phyloP scores from a whole-genome alignment of 2,888 invertebrate species.

The Drosophila austrosaltans region DNA sequence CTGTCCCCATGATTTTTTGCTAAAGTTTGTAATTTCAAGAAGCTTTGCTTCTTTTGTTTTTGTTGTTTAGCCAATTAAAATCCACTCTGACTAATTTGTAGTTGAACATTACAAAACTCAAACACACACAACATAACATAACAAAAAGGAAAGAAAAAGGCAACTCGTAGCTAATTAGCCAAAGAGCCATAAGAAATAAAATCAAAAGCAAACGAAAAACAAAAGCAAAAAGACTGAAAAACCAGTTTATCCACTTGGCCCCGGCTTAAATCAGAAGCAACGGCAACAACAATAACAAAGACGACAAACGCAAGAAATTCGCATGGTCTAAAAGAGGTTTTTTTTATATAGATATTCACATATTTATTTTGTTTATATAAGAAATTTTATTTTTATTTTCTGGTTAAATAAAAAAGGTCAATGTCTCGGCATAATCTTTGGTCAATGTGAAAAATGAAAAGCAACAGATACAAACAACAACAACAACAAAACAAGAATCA shows the following conservation, averaged over 20 bases:
- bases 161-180: constrained; percentile 70
- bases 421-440: constrained; percentile 38
- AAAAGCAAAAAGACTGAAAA: constrained; percentile 42
- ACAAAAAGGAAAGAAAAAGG: constrained; percentile 26
- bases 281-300: constrained; percentile 46
- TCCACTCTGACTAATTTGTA: constrained; percentile 22
- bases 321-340: background rate
- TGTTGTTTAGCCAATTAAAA: constrained; percentile 21
- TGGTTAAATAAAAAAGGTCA: constrained; percentile 39
- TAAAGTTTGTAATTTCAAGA: constrained; percentile 2
- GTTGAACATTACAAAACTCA: constrained; percentile 8
- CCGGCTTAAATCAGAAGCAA: constrained; percentile 60
- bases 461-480: constrained; percentile 28
- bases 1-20: background rate
- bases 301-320: constrained; percentile 24
- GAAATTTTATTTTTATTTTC: constrained; percentile 4
- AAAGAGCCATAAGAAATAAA: constrained; percentile 28
- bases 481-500: too few relatives aligned
- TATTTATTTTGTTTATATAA: constrained; percentile 2
- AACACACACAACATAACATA: constrained; percentile 3
- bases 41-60: background rate
- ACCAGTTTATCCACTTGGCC: constrained; percentile 74
- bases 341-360: background rate
- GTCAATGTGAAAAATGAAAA: constrained; percentile 4
- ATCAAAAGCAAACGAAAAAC: constrained; percentile 26